Percentiles rank a stretch among this genome's conserved stretches.
These are phyloP conservation scores for Tiaroga cobitis DNA, from an alignment of 2,797 vertebrate species.

Conservation along the genomic window DNA sequence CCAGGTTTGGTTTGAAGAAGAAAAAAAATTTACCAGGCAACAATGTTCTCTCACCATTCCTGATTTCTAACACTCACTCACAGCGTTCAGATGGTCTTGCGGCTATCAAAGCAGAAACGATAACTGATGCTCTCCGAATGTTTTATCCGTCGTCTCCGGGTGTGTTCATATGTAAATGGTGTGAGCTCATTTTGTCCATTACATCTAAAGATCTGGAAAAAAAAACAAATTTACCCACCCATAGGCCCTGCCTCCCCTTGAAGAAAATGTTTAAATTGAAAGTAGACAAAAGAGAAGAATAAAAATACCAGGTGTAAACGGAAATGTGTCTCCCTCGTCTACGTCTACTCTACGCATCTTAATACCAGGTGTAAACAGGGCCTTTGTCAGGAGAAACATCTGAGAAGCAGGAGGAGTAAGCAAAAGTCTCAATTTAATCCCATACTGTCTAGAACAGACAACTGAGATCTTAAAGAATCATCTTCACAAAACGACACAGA, in stretches of 20 bases:
- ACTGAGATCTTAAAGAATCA: not conserved
- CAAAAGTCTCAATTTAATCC: not conserved
- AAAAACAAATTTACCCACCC: too few species aligned
- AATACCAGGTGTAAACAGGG: not conserved
- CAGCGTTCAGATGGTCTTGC: not conserved
- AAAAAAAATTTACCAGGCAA: not conserved
- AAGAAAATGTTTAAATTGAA: not conserved
- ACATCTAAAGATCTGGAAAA: too few species aligned
- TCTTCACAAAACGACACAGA: not conserved
- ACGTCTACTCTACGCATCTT: too few species aligned
- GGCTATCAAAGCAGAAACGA: too few species aligned
- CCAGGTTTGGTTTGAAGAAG: not conserved
- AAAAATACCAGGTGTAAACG: not conserved
- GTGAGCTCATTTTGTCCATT: not conserved
- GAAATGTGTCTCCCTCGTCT: not conserved
- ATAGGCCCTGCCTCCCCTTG: not conserved
- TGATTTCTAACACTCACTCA: not conserved
- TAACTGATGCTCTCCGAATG: too few species aligned
- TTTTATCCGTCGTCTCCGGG: not conserved
- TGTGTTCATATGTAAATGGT: not conserved
- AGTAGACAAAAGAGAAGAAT: not conserved
- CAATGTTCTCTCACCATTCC: not conserved
- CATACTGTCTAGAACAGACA: not conserved
- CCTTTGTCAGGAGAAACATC: not conserved
- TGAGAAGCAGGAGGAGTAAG: not conserved